These are phyloP conservation scores for Peribatodes rhomboidaria DNA, from an alignment of 2,888 invertebrate genomes.

Conservation along the genomic window DNA sequence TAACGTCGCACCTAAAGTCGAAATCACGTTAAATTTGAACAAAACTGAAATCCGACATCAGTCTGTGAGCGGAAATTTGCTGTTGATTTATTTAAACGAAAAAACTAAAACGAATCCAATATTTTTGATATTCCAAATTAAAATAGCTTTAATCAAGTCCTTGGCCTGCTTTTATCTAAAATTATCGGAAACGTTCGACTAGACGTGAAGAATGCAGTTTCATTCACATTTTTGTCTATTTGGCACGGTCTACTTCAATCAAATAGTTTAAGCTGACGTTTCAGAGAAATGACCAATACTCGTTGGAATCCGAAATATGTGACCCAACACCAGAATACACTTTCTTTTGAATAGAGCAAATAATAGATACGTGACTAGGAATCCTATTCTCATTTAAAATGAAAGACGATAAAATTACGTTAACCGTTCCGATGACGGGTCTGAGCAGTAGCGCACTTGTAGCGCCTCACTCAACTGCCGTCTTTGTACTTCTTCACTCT, in stretches of 20 bases:
- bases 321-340: background rate
- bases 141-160: constrained; percentile 20
- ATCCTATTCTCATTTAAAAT: background rate
- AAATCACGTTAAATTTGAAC: no score
- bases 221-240: constrained; percentile 36
- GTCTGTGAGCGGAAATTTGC: background rate
- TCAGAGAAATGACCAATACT: background rate
- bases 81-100: background rate
- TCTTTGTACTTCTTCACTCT: no score
- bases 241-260: constrained; percentile 26
- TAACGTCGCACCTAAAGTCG: no score
- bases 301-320: background rate
- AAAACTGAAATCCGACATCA: background rate
- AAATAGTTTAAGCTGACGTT: constrained; percentile 8
- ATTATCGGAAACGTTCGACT: constrained; percentile 10
- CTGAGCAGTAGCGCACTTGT: no score
- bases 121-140: background rate
- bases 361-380: background rate
- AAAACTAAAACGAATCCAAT: constrained; percentile 6
- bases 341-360: background rate
- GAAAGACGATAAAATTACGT: background rate
- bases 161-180: constrained; percentile 33
- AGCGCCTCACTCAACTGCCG: no score
- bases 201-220: constrained; percentile 29
- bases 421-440: no score